Base-by-base conservation (phyloP, 2,888 invertebrate genomes). In the Stenodera caucasica region DNA sequence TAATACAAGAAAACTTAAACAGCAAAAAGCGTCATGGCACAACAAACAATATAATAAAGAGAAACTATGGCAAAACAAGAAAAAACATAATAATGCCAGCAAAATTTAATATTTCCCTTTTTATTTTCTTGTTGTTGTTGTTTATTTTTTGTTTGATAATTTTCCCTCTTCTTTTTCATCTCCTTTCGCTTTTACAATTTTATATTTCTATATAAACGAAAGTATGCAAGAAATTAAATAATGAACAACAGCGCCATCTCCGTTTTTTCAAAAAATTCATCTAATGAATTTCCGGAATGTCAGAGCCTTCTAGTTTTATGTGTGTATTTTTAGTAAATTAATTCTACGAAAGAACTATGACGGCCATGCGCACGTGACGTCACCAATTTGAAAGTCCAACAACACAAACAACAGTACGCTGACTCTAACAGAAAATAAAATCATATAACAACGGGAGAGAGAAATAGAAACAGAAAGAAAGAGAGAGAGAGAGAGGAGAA, bases 271-370 rank as follows among this genome's bases (percentile, higher is more conserved):
- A 21, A 45, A 45, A 45, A 45, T n/a, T 45, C 21, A 45, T 12
- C 18, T 0, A 45, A 45, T 45, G 45, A 45, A 45, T 45, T 45
- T 45, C 45, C 45, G 51, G 51, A 29, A 51, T 30, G 51, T 18
- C 51, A 51, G 51, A 32, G 29, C 32, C 51, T 29, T 32, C 51
- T 32, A 32, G 14, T 26, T 30, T 29, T 23, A 29, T 32, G 18
- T 29, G 55, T 63, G 56, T 69, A 67, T 69, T 69, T 67, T 69
- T 67, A 67, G 69, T 67, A 64, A 67, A 69, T 66, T 67, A 68
- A 67, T 69, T 66, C 66, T 60, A 55, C 60, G 67, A 67, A 54
- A 64, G 53, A 49, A 58, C 55, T 63, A 45, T 40, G 45, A 49
- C 26, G 55, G 63, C 55, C 66, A 65, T 68, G 64, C 65, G 67